Conservation (phyloP, 2,888 invertebrate species). For the Conchocele bisecta region DNA sequence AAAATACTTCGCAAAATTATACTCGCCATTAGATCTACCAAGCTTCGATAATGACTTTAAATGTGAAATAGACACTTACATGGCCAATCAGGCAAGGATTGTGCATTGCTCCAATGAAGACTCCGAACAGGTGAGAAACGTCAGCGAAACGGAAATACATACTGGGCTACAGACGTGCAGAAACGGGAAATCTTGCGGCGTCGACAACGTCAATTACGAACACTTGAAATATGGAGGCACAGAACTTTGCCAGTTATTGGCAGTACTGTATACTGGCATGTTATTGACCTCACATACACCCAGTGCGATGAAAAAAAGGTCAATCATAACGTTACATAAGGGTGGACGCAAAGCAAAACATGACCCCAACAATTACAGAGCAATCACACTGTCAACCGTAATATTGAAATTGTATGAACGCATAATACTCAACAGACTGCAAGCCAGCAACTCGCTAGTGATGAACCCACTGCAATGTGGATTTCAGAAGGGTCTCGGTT, state of each 20-base stretch:
- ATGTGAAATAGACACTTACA: too few relatives aligned
- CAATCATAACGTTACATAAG: constrained; percentile 31
- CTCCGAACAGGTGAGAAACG: too few relatives aligned
- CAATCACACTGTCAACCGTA: constrained; percentile 15
- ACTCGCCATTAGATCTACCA: background rate
- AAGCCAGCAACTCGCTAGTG: background rate
- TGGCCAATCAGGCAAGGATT: too few relatives aligned
- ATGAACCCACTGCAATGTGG: constrained; percentile 24
- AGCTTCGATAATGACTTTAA: background rate
- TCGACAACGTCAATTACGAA: constrained; percentile 9
- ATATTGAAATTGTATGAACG: constrained; percentile 32
- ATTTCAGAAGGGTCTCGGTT: constrained; percentile 13
- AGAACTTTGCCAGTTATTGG: background rate
- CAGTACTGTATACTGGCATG: constrained; percentile 6
- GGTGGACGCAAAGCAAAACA: constrained; percentile 17
- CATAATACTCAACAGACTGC: background rate
- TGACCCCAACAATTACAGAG: constrained; percentile 24
- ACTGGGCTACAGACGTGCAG: too few relatives aligned
- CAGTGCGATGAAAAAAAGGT: background rate
- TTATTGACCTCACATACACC: constrained; percentile 1
- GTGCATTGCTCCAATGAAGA: too few relatives aligned
- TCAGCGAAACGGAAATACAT: too few relatives aligned
- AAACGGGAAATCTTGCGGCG: background rate
- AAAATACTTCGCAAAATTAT: constrained; percentile 4
- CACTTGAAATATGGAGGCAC: constrained; percentile 13